Percentiles rank a stretch among this genome's conserved stretches.
These are phyloP conservation scores for Corvus cornix DNA, from an alignment of 2,113 vertebrate species.

Conservation along the genomic window DNA sequence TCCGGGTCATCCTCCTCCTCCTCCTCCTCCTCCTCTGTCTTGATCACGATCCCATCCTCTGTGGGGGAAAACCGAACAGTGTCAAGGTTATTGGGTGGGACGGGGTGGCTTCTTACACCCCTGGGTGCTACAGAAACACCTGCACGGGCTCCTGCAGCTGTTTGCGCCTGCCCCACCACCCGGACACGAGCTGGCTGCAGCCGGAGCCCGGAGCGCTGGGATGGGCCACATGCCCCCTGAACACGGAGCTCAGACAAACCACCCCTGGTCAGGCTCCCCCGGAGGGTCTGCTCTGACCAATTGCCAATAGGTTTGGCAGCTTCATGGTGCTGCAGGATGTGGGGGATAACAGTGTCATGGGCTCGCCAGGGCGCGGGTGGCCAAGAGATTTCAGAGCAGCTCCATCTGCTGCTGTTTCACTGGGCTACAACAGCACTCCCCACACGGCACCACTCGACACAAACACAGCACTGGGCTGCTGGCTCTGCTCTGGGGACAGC, in stretches of 20 bases:
- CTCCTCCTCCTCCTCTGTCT: constrained; percentile 55
- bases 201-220: accelerated
- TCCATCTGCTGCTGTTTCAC: background rate
- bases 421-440: background rate
- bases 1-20: constrained; percentile 65
- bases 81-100: accelerated
- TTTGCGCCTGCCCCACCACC: background rate
- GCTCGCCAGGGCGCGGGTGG: accelerated
- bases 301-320: too few relatives aligned
- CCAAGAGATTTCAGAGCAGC: background rate
- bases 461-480: accelerated
- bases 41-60: constrained; percentile 65
- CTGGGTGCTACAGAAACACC: background rate
- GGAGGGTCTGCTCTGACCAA: accelerated
- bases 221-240: accelerated
- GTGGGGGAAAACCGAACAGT: accelerated
- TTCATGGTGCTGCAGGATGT: accelerated
- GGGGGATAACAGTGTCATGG: accelerated
- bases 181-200: background rate
- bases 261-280: accelerated
- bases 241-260: background rate
- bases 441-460: accelerated
- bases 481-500: background rate
- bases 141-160: background rate
- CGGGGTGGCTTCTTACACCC: accelerated